Percentiles rank a stretch among this genome's conserved stretches.
Evolutionary conservation across 2,797 vertebrate species (phyloP).

Genomic region (Xenops minutus): DNA sequence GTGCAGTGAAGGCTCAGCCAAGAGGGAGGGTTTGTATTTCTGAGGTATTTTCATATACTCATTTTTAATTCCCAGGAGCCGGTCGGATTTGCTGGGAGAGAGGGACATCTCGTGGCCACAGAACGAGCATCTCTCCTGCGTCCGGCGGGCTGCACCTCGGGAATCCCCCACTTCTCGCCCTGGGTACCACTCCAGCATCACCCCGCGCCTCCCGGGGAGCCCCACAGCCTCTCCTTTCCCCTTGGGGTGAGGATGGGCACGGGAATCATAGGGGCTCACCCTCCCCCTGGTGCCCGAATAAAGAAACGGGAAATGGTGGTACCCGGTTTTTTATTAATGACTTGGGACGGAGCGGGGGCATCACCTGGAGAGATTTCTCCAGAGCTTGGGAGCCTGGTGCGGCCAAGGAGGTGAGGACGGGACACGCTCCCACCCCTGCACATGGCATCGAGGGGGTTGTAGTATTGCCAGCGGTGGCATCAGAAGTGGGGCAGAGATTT

Average conservation of each 20-base stretch:
- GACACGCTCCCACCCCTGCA: not conserved
- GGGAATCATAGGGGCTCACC: fast-evolving
- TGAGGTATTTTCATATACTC: fast-evolving
- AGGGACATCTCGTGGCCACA: slow-evolving; percentile 54
- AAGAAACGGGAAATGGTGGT: not conserved
- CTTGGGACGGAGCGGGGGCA: not conserved
- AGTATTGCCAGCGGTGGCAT: not conserved
- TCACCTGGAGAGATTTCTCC: not conserved
- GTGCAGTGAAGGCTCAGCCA: not conserved
- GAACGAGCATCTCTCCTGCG: not conserved
- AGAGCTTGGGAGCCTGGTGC: not conserved
- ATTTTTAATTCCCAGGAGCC: not conserved
- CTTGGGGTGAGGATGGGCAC: not conserved
- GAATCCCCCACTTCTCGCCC: fast-evolving
- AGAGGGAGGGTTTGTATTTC: not conserved
- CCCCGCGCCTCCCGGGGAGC: not conserved
- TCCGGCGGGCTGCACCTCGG: fast-evolving
- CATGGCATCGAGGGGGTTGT: fast-evolving
- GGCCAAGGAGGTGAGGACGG: not conserved
- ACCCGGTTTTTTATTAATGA: not conserved
- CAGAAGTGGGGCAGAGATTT: fast-evolving
- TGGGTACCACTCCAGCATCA: not conserved
- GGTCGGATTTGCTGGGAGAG: not conserved
- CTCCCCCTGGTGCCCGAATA: fast-evolving
- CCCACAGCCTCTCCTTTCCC: not conserved